Conservation (phyloP, 2,113 vertebrate genomes). For the Calonectris borealis region DNA sequence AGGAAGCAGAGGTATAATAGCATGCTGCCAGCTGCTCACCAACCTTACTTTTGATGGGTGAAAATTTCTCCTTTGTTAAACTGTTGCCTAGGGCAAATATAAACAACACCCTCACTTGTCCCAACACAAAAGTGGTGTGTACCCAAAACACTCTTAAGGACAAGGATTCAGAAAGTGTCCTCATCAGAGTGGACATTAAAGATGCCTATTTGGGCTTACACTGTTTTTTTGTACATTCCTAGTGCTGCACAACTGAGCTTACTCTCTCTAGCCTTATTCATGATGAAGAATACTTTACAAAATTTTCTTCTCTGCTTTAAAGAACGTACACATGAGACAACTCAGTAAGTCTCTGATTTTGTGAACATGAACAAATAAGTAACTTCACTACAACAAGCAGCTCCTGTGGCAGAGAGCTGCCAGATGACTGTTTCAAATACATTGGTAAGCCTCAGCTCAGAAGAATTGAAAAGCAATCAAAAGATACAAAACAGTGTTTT, state of each 20-base stretch:
- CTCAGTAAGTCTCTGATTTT: neutral
- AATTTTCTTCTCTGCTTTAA: neutral
- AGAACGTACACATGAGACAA: neutral
- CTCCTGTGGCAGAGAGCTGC: neutral
- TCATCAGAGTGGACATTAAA: neutral
- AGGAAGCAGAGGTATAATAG: neutral
- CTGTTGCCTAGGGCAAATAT: neutral
- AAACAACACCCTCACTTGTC: neutral
- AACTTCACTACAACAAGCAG: neutral
- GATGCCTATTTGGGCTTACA: neutral
- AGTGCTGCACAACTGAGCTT: neutral
- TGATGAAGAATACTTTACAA: neutral
- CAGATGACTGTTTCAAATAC: neutral
- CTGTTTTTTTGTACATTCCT: neutral
- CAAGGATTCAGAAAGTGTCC: neutral
- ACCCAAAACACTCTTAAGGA: neutral
- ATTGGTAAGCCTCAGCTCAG: neutral
- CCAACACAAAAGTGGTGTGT: accelerated
- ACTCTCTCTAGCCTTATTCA: neutral
- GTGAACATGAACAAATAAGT: neutral
- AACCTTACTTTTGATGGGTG: neutral
- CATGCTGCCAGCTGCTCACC: neutral
- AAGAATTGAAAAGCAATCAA: neutral
- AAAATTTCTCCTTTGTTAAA: neutral
- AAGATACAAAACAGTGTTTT: neutral